Evolutionary conservation across 2,797 vertebrate species (phyloP).

Genomic region (Gambelia wislizenii): DNA sequence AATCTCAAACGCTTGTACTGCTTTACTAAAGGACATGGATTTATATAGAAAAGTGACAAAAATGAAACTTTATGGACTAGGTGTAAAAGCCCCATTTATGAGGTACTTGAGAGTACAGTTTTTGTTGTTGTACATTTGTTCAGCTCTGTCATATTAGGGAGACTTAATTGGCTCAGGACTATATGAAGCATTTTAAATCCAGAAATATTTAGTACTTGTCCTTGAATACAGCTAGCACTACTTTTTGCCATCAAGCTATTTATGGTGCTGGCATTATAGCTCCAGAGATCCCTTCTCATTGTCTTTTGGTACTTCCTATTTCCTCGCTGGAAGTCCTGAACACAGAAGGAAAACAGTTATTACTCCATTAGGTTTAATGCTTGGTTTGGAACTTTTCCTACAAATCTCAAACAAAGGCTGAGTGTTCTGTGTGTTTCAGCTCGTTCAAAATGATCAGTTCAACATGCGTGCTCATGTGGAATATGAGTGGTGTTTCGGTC

Average conservation of each 20-base stretch:
- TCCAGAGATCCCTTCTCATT: not conserved
- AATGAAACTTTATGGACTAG: not conserved
- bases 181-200: not conserved
- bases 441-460: constrained; percentile 85
- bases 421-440: constrained; percentile 68
- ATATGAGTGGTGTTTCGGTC: constrained; percentile 85
- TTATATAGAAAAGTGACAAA: not conserved
- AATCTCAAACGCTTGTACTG: not conserved
- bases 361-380: not conserved
- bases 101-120: not conserved
- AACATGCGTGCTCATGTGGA: constrained; percentile 86
- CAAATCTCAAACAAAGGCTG: not conserved
- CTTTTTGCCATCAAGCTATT: not conserved
- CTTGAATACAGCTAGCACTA: not conserved
- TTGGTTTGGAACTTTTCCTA: not conserved
- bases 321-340: not conserved
- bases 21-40: not conserved
- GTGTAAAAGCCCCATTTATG: not conserved
- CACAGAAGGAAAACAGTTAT: not conserved
- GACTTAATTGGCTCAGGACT: not conserved
- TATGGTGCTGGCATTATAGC: not conserved
- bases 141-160: not conserved
- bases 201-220: not conserved
- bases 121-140: not conserved
- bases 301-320: not conserved